Evolutionary conservation across 2,113 vertebrate genomes (phyloP).

Genomic region (Crocuta crocuta): DNA sequence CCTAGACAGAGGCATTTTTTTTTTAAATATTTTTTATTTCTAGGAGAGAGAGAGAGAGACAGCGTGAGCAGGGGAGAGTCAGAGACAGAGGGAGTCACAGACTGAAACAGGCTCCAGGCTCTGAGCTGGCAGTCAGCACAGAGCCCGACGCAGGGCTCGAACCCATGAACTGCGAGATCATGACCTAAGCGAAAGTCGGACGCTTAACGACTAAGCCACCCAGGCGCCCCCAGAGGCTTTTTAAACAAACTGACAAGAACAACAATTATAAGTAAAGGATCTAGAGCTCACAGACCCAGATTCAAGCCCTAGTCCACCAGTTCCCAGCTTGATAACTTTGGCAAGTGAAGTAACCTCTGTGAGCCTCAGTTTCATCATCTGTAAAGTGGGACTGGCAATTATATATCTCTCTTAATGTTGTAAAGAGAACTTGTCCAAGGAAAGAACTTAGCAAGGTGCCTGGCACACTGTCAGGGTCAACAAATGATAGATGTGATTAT

Average conservation of each 20-base stretch:
- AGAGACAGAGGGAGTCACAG: too few relatives aligned
- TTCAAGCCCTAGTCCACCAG: not conserved
- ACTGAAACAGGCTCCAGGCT: too few relatives aligned
- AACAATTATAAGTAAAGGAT: not conserved
- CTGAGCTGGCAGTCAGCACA: too few relatives aligned
- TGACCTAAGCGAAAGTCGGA: too few relatives aligned
- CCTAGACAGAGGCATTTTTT: too few relatives aligned
- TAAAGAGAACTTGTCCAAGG: not conserved
- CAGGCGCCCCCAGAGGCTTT: not conserved
- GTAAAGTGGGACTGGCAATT: not conserved
- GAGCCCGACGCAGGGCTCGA: too few relatives aligned
- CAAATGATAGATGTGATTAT: not conserved
- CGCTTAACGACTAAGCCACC: too few relatives aligned
- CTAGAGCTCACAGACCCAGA: not conserved
- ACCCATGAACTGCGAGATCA: too few relatives aligned
- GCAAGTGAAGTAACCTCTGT: not conserved
- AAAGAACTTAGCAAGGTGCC: not conserved
- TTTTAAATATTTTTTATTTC: too few relatives aligned
- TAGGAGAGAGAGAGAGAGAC: too few relatives aligned
- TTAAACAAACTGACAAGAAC: not conserved
- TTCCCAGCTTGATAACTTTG: not conserved
- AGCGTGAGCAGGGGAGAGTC: too few relatives aligned
- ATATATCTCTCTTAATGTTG: not conserved
- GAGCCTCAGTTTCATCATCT: conserved; percentile 15
- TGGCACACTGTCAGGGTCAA: not conserved